Evolutionary conservation across 2,797 vertebrate genomes (phyloP).

Genomic region (Sternotherus odoratus): DNA sequence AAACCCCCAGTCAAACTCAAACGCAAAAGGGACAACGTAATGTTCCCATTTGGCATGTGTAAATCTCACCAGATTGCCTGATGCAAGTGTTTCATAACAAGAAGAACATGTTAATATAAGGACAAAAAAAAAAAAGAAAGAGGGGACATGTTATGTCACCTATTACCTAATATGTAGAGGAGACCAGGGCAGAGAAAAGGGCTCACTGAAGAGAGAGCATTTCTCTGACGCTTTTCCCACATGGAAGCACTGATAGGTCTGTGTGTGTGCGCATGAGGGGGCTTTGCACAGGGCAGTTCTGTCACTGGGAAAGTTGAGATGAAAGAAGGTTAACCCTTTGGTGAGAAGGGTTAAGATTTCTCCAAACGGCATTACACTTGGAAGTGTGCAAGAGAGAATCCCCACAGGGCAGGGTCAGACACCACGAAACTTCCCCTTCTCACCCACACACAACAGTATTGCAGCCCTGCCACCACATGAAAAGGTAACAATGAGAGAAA

Average conservation of each 20-base stretch:
- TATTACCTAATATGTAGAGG: slow-evolving; percentile 46
- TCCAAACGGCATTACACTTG: neutral
- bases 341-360: neutral
- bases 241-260: neutral
- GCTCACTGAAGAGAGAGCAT: slow-evolving; percentile 29
- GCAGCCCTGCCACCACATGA: neutral
- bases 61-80: neutral
- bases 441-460: neutral
- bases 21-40: neutral
- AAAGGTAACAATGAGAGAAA: neutral
- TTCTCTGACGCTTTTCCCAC: neutral
- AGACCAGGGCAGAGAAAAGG: neutral
- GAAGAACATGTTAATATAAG: neutral
- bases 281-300: neutral
- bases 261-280: neutral
- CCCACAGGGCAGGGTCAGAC: neutral
- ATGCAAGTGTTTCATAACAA: neutral
- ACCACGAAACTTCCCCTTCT: neutral
- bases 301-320: slow-evolving; percentile 2
- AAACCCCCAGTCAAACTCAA: neutral
- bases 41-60: neutral
- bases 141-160: slow-evolving; percentile 43
- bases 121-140: neutral
- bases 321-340: slow-evolving; percentile 8
- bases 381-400: neutral